Conservation (phyloP, 2,113 vertebrate genomes). For the Perca schrenkii region DNA sequence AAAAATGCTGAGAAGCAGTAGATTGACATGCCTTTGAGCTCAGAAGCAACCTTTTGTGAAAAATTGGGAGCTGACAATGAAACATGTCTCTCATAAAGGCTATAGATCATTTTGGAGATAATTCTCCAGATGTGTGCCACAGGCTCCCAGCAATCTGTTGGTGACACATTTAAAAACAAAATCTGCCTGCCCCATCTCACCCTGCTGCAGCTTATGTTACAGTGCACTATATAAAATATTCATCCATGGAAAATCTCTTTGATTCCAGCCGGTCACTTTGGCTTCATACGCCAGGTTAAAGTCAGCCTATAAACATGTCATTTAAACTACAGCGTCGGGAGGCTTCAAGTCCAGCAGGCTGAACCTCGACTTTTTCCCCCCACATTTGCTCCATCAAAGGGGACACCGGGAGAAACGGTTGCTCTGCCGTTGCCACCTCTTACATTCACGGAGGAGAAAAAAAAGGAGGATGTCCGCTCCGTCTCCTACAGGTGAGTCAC, state of each 20-base stretch:
- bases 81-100: background rate
- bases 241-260: slow-evolving; percentile 81
- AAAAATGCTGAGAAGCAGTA: background rate
- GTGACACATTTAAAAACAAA: slow-evolving; percentile 42
- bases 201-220: slow-evolving; percentile 74
- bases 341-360: slow-evolving; percentile 10
- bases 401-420: slow-evolving; percentile 17
- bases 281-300: slow-evolving; percentile 48
- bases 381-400: slow-evolving; percentile 3
- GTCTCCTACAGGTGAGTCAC: slow-evolving; percentile 69
- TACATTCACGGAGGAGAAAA: background rate
- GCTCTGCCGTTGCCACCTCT: slow-evolving; percentile 32
- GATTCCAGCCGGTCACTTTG: slow-evolving; percentile 63
- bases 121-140: slow-evolving; percentile 28
- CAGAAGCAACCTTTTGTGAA: slow-evolving; percentile 15
- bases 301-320: slow-evolving; percentile 60
- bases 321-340: slow-evolving; percentile 23
- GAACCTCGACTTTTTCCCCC: background rate
- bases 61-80: background rate
- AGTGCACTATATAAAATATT: slow-evolving; percentile 82
- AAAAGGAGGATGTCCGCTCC: slow-evolving; percentile 62
- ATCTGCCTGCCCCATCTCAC: slow-evolving; percentile 38
- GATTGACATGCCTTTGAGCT: background rate
- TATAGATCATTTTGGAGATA: slow-evolving; percentile 15
- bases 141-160: slow-evolving; percentile 45